phyloP scores from a whole-genome alignment of 2,797 vertebrate genomes.

The Florisuga fusca region DNA sequence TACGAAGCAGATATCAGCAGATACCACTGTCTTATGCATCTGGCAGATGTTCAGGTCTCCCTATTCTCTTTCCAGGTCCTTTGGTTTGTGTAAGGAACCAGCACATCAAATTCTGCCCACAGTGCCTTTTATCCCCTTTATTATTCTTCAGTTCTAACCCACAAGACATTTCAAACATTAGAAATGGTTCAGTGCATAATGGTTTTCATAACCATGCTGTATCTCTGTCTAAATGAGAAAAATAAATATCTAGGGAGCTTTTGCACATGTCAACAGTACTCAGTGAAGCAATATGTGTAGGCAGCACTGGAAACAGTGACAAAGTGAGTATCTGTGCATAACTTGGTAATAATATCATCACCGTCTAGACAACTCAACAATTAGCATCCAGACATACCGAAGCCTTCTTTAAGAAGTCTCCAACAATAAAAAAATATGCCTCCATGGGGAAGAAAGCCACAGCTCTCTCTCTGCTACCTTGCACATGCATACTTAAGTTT shows the following conservation, averaged over 20 bases:
- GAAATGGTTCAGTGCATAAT: slow-evolving; percentile 50
- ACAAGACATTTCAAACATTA: slow-evolving; percentile 33
- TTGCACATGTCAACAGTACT: slow-evolving; percentile 76
- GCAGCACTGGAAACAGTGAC: slow-evolving; percentile 82
- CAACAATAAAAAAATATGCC: slow-evolving; percentile 61
- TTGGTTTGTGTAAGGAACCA: not conserved
- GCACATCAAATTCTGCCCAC: not conserved
- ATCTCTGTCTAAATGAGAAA: slow-evolving; percentile 71
- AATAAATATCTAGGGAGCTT: slow-evolving; percentile 77
- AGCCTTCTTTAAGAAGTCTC: slow-evolving; percentile 77
- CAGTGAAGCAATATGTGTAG: slow-evolving; percentile 80
- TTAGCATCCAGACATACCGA: slow-evolving; percentile 82
- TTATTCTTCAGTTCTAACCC: slow-evolving; percentile 42
- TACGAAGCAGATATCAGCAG: not conserved
- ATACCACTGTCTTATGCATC: not conserved
- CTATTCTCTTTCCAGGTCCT: not conserved
- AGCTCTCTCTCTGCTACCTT: slow-evolving; percentile 43
- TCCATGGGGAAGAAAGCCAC: slow-evolving; percentile 67
- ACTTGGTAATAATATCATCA: slow-evolving; percentile 84
- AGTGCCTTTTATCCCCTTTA: slow-evolving; percentile 10
- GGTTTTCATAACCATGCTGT: slow-evolving; percentile 62
- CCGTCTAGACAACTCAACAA: slow-evolving; percentile 85
- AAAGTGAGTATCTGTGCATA: slow-evolving; percentile 80
- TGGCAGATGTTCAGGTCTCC: not conserved
- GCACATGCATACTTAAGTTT: not conserved